Conservation (phyloP, 2,888 invertebrate genomes). For the Andricus curvator region DNA sequence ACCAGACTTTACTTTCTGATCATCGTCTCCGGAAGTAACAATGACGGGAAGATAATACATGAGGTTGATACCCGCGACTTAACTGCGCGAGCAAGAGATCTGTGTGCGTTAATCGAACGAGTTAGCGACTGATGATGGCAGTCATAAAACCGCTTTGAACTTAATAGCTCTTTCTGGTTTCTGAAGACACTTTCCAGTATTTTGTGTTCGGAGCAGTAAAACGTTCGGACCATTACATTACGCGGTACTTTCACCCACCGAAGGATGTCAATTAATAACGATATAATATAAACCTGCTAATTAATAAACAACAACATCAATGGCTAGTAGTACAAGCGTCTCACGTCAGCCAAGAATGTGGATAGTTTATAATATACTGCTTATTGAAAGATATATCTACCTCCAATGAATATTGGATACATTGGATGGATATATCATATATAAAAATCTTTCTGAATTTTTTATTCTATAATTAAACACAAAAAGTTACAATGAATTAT, state of each 20-base stretch:
- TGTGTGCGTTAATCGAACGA: constrained; percentile 56
- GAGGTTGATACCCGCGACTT: constrained; percentile 9
- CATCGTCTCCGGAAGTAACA: constrained; percentile 45
- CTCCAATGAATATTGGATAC: neutral
- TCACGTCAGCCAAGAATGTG: neutral
- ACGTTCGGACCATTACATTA: neutral
- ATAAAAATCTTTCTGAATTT: no score
- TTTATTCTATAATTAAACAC: no score
- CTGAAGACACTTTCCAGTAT: constrained; percentile 1
- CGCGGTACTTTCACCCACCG: neutral
- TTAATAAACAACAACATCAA: constrained; percentile 11
- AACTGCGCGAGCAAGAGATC: constrained; percentile 38
- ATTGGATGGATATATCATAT: neutral
- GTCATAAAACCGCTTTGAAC: constrained; percentile 55
- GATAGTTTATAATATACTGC: neutral
- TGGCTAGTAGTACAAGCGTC: neutral
- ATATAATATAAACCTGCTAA: constrained; percentile 14
- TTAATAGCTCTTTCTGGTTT: constrained; percentile 46
- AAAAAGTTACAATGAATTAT: no score
- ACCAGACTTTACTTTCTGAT: constrained; percentile 8
- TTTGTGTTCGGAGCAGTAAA: neutral
- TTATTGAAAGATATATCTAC: neutral
- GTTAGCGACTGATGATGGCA: constrained; percentile 55
- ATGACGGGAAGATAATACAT: constrained; percentile 32
- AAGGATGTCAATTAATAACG: constrained; percentile 1